Percentiles rank a stretch among this genome's conserved stretches.
Conservation (phyloP, 2,113 vertebrate genomes). For the Campylomormyrus tamandua region DNA sequence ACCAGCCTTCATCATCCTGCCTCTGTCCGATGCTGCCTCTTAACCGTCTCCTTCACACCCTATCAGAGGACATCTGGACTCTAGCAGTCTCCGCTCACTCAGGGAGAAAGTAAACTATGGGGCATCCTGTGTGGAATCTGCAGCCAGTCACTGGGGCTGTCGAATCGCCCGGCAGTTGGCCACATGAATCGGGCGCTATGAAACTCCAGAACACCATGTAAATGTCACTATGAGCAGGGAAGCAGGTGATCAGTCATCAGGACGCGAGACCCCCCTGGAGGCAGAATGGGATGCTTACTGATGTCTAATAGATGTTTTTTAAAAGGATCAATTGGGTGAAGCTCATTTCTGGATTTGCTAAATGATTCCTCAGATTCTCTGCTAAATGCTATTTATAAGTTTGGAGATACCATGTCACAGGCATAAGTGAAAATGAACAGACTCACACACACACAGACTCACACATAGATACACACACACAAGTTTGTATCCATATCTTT, state of each 20-base stretch:
- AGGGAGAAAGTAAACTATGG: slow-evolving; percentile 40
- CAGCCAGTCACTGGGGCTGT: not conserved
- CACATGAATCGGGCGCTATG: not conserved
- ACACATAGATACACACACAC: slow-evolving; percentile 15
- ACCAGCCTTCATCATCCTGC: not conserved
- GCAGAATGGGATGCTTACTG: not conserved
- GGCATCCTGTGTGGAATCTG: not conserved
- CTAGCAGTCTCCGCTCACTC: slow-evolving; percentile 34
- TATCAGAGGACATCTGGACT: slow-evolving; percentile 38
- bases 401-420: not conserved
- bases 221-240: not conserved
- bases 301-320: not conserved
- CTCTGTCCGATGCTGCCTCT: slow-evolving; percentile 18
- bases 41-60: slow-evolving; percentile 32
- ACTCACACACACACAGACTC: not conserved
- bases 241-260: not conserved
- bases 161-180: not conserved
- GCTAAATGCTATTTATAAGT: not conserved
- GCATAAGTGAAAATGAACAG: slow-evolving; percentile 2
- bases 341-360: not conserved
- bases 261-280: not conserved
- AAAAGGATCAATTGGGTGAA: not conserved
- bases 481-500: not conserved
- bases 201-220: not conserved
- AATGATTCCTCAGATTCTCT: not conserved